These are phyloP conservation scores for Diachrysia chrysitis DNA, from an alignment of 2,888 invertebrate species.

Conservation along the genomic window DNA sequence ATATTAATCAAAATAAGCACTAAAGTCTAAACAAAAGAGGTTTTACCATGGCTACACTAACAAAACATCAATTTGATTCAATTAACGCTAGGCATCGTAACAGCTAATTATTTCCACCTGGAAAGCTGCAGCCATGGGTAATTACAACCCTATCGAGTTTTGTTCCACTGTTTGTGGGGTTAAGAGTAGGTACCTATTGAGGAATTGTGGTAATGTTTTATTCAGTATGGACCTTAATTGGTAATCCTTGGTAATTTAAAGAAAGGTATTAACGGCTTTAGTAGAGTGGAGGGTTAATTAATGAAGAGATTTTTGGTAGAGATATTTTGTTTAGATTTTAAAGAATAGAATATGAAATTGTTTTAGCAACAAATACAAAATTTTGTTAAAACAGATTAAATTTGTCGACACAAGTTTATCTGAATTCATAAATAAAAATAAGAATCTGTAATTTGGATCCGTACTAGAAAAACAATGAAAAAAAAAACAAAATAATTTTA, in stretches of 20 bases:
- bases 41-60: constrained; percentile 40
- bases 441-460: no score
- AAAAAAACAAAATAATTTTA: no score
- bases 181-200: not conserved
- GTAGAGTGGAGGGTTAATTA: constrained; percentile 6
- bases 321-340: no score
- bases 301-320: no score
- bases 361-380: no score
- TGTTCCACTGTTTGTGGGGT: constrained; percentile 13
- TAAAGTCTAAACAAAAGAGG: not conserved
- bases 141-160: constrained; percentile 28
- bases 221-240: constrained; percentile 18
- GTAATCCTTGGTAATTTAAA: constrained; percentile 13
- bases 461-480: no score
- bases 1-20: not conserved
- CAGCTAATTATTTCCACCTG: constrained; percentile 58
- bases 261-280: constrained; percentile 1
- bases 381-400: no score
- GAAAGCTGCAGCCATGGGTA: constrained; percentile 43
- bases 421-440: no score
- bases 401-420: no score
- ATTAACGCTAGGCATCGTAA: constrained; percentile 64
- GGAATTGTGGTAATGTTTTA: constrained; percentile 22
- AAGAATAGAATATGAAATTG: no score
- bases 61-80: constrained; percentile 62